phyloP scores from a whole-genome alignment of 2,113 vertebrate species.

The Rhinoptilus africanus region DNA sequence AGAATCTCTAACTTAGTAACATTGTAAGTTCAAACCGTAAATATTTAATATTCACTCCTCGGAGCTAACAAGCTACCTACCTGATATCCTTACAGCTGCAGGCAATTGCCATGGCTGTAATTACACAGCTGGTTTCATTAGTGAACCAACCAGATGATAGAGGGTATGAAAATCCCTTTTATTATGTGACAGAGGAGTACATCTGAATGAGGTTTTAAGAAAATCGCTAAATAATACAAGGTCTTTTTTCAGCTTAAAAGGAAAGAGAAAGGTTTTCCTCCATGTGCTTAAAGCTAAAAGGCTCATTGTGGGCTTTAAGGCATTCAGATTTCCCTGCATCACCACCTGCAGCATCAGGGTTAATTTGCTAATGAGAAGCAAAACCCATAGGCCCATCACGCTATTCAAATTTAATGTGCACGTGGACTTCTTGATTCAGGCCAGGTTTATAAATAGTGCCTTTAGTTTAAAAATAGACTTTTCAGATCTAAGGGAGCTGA shows the following conservation, averaged over 20 bases:
- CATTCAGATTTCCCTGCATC: neutral
- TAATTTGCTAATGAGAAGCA: conserved; percentile 42
- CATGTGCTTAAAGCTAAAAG: neutral
- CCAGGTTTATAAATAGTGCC: conserved; percentile 63
- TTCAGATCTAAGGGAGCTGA: conserved; percentile 43
- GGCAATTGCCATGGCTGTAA: neutral
- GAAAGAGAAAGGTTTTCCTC: neutral
- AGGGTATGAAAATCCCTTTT: neutral
- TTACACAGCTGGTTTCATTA: neutral
- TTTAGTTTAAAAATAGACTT: conserved; percentile 58
- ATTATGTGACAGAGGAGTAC: neutral
- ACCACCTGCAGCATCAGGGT: neutral
- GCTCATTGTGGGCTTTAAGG: neutral
- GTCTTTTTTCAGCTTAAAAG: neutral
- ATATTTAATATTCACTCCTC: neutral
- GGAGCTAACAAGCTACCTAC: neutral
- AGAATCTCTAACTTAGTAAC: neutral
- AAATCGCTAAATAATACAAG: neutral
- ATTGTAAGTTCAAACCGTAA: neutral
- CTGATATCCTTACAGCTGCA: neutral
- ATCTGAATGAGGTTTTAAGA: neutral
- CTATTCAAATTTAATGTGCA: conserved; percentile 58
- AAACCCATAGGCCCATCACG: conserved; percentile 1
- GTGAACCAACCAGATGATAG: neutral
- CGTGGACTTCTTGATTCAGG: conserved; percentile 32